A percentile compares a stretch with the other conserved stretches of the same genome.
These are phyloP conservation scores for Scaptodrosophila lebanonensis DNA, from an alignment of 1,140 invertebrate species.

Conservation along the genomic window DNA sequence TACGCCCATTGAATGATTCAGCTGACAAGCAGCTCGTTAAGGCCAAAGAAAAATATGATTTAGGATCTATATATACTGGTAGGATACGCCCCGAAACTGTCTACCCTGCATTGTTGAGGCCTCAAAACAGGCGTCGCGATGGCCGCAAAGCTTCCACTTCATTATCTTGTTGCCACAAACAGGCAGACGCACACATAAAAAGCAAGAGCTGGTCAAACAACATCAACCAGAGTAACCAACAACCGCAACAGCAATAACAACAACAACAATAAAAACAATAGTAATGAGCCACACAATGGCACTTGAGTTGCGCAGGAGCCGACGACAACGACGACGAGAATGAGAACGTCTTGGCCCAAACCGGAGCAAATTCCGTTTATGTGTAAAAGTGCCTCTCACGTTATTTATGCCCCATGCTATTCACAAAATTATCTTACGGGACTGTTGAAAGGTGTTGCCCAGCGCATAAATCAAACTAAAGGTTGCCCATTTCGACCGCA, in stretches of 20 bases:
- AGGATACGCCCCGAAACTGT: too few relatives aligned
- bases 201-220: background rate
- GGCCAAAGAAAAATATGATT: too few relatives aligned
- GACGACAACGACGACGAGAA: too few relatives aligned
- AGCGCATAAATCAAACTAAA: slow-evolving; percentile 1
- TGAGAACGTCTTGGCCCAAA: background rate
- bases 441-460: slow-evolving; percentile 6
- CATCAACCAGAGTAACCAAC: too few relatives aligned
- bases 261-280: background rate
- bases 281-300: background rate
- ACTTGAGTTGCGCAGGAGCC: background rate
- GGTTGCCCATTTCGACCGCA: background rate
- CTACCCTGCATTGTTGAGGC: too few relatives aligned
- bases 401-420: slow-evolving; percentile 1
- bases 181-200: background rate
- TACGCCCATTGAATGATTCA: too few relatives aligned
- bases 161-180: too few relatives aligned
- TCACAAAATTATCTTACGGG: background rate
- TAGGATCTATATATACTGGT: too few relatives aligned
- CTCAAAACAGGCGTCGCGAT: too few relatives aligned
- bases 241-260: background rate
- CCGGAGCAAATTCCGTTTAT: background rate
- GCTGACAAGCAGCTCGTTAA: too few relatives aligned
- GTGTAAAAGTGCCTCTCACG: background rate
- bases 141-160: too few relatives aligned